Evolutionary conservation across 2,113 vertebrate genomes (phyloP), one percentile per base, ranked within the genome.

Genomic region (Plectropomus leopardus): DNA sequence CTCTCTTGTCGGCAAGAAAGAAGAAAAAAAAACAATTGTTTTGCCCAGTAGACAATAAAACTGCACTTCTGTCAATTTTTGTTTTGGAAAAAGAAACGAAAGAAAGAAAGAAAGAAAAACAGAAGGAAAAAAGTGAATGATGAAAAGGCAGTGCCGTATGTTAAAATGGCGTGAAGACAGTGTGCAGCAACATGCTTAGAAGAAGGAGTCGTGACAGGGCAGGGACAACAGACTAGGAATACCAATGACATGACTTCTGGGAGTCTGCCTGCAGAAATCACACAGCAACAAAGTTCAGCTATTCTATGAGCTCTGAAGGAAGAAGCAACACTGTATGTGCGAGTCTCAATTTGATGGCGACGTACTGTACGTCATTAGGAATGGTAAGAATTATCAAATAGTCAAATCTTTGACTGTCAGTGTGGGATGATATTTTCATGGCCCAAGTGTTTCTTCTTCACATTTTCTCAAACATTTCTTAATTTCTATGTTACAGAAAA

Each of bases 231-330:
- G 73, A 72, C 59, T 58, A 84, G 74, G 86, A 88, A 91, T 89
- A 88, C 74, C 87, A 90, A 90, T 89, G 67, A 67, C 53, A 61
- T 50, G 77, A 48, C 72, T 82, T 75, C 73, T 77, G 72, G 74
- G 66, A 86, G 73, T 68, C 70, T 84, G 80, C 69, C 77, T 63
- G 67, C 64, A 76, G 48, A 86, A 66, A 58, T 59, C 60, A 36
- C 54, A 42, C 19, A 34, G 28, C 47, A 69, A 58, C 83, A 80
- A 61, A 73, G 79, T 71, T 83, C 81, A 76, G 76, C 81, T 81
- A 57, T 72, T 77, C 44, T 60, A 47, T 17, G 64, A 86, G 55
- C 32, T 80, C 64, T 24, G n/a, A n/a, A 30, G 17, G 65, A 76
- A 80, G 44, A 71, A 48, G 2, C 26, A 58, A n/a, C 26, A 30